A percentile compares a stretch with the other conserved stretches of the same genome.
phyloP scores from a whole-genome alignment of 2,797 vertebrate species.

The Macrochelys suwanniensis region DNA sequence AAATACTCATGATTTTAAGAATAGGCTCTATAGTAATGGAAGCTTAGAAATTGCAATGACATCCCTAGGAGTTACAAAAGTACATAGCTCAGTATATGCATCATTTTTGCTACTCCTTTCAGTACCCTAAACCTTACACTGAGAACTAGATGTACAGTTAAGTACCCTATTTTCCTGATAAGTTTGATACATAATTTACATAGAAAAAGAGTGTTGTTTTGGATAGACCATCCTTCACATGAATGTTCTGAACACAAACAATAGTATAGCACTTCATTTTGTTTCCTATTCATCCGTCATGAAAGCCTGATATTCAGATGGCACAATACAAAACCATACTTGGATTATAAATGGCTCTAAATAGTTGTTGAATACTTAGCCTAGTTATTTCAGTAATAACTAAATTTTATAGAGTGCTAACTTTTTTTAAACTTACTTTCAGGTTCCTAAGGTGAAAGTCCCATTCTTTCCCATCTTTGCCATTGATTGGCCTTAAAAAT shows the following conservation, averaged over 20 bases:
- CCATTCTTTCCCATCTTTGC: background rate
- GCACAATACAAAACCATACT: conserved; percentile 1
- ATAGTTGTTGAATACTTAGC: background rate
- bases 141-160: background rate
- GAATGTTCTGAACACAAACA: background rate
- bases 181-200: background rate
- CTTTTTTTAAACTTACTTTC: background rate
- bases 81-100: background rate
- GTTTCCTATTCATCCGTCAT: background rate
- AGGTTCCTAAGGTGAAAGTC: background rate
- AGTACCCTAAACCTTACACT: background rate
- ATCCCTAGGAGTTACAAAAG: background rate
- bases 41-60: background rate
- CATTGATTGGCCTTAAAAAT: background rate
- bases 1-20: background rate
- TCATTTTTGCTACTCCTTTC: background rate
- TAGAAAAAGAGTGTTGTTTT: background rate
- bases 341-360: background rate
- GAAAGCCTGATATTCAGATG: conserved; percentile 10
- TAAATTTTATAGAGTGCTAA: background rate
- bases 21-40: background rate
- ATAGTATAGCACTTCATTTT: background rate
- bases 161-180: background rate
- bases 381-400: background rate
- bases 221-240: background rate